Evolutionary conservation across 2,888 invertebrate species (phyloP), one percentile per base, ranked within the genome.

Genomic region (Oconnorella tubifera): DNA sequence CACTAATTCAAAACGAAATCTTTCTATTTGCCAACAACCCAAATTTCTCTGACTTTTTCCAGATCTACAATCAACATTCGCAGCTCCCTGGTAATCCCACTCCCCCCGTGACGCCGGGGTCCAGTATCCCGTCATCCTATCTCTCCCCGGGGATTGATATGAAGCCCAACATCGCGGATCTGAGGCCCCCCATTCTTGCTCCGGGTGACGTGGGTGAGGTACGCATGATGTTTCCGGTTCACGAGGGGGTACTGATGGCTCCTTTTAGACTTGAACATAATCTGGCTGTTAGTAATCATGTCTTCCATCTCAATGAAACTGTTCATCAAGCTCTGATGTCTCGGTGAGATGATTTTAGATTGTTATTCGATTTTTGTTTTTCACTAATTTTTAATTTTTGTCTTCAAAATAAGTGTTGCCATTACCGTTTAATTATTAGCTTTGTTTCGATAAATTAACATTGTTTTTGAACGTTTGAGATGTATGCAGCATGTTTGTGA

Each of bases 241-340:
- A 94, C 84, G 96, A 96, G 86, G 96, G 96, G 80, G 93, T 94
- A 79, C 92, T 96, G 82, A 86, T 97, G 84, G 90, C 92, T 79
- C 96, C 96, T 75, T 96, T 96, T 87, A 88, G 95, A 82, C 87
- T 97, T 85, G 92, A 96, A 85, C 96, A 96, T 86, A 95, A 95
- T 86, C 87, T 95, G 83, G 93, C 94, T 77, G 95, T 96, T 83
- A 95, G 94, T 87, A 95, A 96, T 85, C 95, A 96, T 83, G 93
- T 92, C 85, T 97, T 96, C 88, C 93, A 95, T 85, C 87, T 96
- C 78, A 92, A 94, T 85, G 89, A 90, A 68, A 90, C 92, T 77
- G 93, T 96, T 75, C 93, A 94, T 85, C 94, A 95, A 84, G 95
- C 95, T 72, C 86, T 97, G 77, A 91, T 94, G 90, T 93, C 92